Percentiles rank a stretch among this genome's conserved stretches.
These are phyloP conservation scores for Dicranocentrus wangi DNA, from an alignment of 2,888 invertebrate genomes.

Conservation along the genomic window DNA sequence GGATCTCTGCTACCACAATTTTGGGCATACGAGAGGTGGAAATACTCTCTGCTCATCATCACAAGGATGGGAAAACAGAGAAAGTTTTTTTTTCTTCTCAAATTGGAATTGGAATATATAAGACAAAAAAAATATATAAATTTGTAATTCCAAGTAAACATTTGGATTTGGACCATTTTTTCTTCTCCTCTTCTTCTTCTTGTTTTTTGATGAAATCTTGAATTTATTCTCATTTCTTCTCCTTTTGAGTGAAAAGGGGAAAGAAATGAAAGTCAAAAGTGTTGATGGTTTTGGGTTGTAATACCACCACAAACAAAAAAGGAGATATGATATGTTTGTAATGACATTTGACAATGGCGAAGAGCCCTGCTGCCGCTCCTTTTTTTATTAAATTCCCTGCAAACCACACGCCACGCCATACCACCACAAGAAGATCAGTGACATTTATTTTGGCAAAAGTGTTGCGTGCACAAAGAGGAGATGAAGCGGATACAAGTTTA, in stretches of 20 bases:
- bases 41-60: no score
- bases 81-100: not conserved
- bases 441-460: slow-evolving; percentile 28
- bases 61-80: no score
- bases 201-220: no score
- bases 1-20: no score
- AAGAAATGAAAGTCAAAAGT: not conserved
- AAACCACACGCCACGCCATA: not conserved
- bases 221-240: no score
- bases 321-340: slow-evolving; percentile 1
- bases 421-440: slow-evolving; percentile 38
- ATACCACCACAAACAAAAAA: slow-evolving; percentile 9
- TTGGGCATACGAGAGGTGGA: no score
- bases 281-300: not conserved
- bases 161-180: not conserved
- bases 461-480: no score
- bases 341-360: slow-evolving; percentile 27
- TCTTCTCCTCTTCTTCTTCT: no score
- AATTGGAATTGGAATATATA: not conserved
- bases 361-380: not conserved
- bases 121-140: not conserved
- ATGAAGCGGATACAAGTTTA: no score
- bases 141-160: not conserved
- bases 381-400: slow-evolving; percentile 14
- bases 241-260: no score